phyloP scores from a whole-genome alignment of 2,888 invertebrate genomes.

The Tetranychus truncatus region DNA sequence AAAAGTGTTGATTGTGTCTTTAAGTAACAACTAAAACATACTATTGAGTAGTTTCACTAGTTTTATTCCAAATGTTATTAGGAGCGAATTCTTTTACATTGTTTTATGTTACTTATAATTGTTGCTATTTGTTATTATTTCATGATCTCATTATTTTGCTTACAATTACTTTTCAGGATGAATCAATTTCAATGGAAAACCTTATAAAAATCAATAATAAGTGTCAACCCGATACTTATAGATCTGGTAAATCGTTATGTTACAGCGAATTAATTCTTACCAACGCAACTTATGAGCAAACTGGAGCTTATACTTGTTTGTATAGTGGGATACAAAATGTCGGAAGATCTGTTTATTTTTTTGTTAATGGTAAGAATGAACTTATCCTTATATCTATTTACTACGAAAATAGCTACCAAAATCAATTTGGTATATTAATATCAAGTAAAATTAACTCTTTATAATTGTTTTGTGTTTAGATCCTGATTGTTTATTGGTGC shows the following conservation, averaged over 20 bases:
- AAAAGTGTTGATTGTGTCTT: too few species aligned
- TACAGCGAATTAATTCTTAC: conserved; percentile 15
- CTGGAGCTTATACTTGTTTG: conserved; percentile 23
- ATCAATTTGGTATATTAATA: too few species aligned
- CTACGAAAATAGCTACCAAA: background rate
- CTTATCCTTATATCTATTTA: background rate
- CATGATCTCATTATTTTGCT: background rate
- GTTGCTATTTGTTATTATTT: background rate
- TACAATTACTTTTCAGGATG: background rate
- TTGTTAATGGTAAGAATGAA: conserved; percentile 22
- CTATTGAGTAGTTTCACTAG: too few species aligned
- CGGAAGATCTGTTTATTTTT: conserved; percentile 20
- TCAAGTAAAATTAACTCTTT: too few species aligned
- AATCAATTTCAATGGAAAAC: background rate
- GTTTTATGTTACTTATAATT: background rate
- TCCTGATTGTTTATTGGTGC: conserved; percentile 21
- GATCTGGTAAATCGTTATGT: conserved; percentile 8
- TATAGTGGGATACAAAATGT: conserved; percentile 14
- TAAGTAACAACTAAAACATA: too few species aligned
- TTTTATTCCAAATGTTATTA: too few species aligned
- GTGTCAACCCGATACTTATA: background rate
- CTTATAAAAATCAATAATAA: background rate
- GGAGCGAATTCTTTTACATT: too few species aligned
- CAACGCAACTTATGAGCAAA: conserved; percentile 20
- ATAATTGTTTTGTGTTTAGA: conserved; percentile 15